A percentile compares a stretch with the other conserved stretches of the same genome.
Conservation (phyloP, 2,797 vertebrate species). For the Pseudomugil tenellus region DNA sequence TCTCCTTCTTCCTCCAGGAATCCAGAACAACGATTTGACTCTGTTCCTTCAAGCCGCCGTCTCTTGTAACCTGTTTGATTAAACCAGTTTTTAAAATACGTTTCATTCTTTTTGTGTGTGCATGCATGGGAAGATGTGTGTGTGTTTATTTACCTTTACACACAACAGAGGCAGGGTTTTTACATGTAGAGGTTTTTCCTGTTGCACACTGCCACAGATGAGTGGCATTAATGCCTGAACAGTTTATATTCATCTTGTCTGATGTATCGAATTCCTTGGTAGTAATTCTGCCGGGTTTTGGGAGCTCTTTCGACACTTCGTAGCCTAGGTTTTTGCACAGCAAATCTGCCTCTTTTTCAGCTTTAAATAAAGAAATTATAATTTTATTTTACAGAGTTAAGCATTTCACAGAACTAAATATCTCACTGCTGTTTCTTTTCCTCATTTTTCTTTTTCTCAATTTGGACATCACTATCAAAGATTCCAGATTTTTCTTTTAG, state of each 20-base stretch:
- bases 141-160: conserved; percentile 60
- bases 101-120: too few relatives aligned
- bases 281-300: accelerated
- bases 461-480: background rate
- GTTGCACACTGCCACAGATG: conserved; percentile 71
- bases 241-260: background rate
- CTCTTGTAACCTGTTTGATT: conserved; percentile 41
- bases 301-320: accelerated
- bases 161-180: conserved; percentile 1
- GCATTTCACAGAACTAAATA: too few relatives aligned
- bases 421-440: too few relatives aligned
- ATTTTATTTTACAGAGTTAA: background rate
- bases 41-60: conserved; percentile 22
- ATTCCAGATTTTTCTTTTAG: background rate
- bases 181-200: accelerated
- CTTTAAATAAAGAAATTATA: conserved; percentile 6
- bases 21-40: conserved; percentile 62
- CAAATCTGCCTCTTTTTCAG: accelerated
- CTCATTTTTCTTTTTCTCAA: too few relatives aligned
- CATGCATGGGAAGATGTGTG: background rate
- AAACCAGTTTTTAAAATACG: background rate
- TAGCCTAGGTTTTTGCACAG: conserved; percentile 33
- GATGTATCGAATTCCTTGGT: accelerated
- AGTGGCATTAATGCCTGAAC: accelerated
- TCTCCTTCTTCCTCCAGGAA: background rate